Evolutionary conservation across 2,888 invertebrate species (phyloP).

Genomic region (Rapana venosa): DNA sequence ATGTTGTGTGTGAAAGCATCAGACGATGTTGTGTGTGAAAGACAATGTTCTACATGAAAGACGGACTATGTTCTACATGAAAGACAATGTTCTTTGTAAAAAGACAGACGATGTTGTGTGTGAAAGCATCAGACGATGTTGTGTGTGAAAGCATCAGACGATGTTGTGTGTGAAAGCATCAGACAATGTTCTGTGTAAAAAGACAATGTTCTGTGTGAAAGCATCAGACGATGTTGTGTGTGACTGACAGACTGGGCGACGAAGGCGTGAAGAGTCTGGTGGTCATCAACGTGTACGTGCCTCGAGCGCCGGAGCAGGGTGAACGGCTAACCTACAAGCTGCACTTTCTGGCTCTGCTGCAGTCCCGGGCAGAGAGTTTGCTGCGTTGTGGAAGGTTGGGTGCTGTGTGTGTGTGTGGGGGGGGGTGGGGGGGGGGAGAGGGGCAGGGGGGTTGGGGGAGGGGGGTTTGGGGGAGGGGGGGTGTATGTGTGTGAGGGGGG

Average conservation of each 20-base stretch:
- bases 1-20: no score
- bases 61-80: no score
- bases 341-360: constrained; percentile 78
- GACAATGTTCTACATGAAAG: no score
- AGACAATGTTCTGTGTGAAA: no score
- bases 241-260: constrained; percentile 3
- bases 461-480: not conserved
- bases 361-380: constrained; percentile 78
- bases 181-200: no score
- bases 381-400: constrained; percentile 49
- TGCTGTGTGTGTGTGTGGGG: not conserved
- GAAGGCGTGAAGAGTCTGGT: constrained; percentile 62
- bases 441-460: not conserved
- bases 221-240: no score
- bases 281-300: constrained; percentile 81
- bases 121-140: no score
- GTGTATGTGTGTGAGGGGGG: not conserved
- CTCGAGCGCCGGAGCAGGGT: constrained; percentile 79
- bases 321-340: constrained; percentile 79
- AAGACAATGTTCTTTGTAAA: no score
- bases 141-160: no score
- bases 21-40: no score
- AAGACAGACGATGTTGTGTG: no score
- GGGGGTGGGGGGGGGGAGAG: not conserved
- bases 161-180: no score